Percentiles rank a stretch among this genome's conserved stretches.
phyloP scores from a whole-genome alignment of 2,797 vertebrate genomes.

The Myiotriccus ornatus region DNA sequence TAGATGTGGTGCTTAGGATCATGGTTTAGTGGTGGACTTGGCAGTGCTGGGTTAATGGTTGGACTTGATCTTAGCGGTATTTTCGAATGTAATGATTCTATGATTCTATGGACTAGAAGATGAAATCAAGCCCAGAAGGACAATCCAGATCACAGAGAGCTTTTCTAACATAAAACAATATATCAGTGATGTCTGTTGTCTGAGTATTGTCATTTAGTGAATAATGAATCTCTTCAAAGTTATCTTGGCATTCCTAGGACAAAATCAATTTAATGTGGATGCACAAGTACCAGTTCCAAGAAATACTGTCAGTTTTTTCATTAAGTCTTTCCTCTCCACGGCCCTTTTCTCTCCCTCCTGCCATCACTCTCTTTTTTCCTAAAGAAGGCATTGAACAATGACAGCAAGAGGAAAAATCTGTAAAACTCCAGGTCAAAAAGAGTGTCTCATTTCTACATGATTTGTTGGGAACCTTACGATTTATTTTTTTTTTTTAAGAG shows the following conservation, averaged over 20 bases:
- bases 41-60: neutral
- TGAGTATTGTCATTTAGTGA: neutral
- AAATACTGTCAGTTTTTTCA: constrained; percentile 14
- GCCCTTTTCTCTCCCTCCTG: neutral
- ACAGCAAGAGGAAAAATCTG: neutral
- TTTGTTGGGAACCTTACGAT: neutral
- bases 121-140: constrained; percentile 1
- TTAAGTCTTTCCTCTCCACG: neutral
- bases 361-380: neutral
- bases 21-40: neutral
- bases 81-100: neutral
- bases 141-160: neutral
- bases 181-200: neutral
- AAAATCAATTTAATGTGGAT: neutral
- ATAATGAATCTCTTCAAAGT: constrained; percentile 22
- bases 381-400: constrained; percentile 2
- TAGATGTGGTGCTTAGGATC: neutral
- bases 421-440: neutral
- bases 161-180: neutral
- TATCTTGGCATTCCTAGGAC: neutral
- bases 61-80: neutral
- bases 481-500: neutral
- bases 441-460: neutral
- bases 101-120: neutral
- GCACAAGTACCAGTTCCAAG: constrained; percentile 21